These are phyloP conservation scores for Heliconius hortense DNA, from an alignment of 2,888 invertebrate genomes.

Conservation along the genomic window DNA sequence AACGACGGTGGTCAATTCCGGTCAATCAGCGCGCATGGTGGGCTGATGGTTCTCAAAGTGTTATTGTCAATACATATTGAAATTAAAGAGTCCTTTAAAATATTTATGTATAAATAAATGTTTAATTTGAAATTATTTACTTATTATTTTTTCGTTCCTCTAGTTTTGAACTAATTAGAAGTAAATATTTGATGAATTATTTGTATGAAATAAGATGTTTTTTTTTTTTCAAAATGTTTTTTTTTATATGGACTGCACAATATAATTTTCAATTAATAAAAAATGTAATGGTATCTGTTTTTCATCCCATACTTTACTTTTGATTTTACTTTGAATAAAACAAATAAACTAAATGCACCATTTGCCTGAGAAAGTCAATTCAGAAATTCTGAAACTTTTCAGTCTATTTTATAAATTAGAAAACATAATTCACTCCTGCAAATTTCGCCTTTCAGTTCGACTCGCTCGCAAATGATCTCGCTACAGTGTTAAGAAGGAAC, in stretches of 20 bases:
- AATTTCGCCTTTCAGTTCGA: constrained; percentile 16
- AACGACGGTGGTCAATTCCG: constrained; percentile 56
- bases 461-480: constrained; percentile 20
- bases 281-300: not conserved
- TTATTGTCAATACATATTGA: constrained; percentile 5
- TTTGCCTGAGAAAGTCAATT: not conserved
- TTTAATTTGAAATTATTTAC: not conserved
- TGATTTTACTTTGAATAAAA: not conserved
- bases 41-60: constrained; percentile 52
- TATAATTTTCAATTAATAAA: not conserved
- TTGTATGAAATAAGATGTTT: not conserved
- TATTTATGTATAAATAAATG: too few relatives aligned
- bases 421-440: constrained; percentile 7
- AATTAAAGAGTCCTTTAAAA: not conserved
- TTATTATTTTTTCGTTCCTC: too few relatives aligned
- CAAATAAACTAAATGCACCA: not conserved
- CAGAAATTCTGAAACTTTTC: constrained; percentile 3
- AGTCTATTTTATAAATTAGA: constrained; percentile 14
- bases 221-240: not conserved
- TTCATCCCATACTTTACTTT: not conserved
- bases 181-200: not conserved
- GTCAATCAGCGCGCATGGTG: constrained; percentile 60
- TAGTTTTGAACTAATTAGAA: not conserved
- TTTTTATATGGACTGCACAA: not conserved
- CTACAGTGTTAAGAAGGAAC: constrained; percentile 31